Evolutionary conservation across 2,888 invertebrate species (phyloP), one percentile per base, ranked within the genome.

Genomic region (Drosophila colorata): DNA sequence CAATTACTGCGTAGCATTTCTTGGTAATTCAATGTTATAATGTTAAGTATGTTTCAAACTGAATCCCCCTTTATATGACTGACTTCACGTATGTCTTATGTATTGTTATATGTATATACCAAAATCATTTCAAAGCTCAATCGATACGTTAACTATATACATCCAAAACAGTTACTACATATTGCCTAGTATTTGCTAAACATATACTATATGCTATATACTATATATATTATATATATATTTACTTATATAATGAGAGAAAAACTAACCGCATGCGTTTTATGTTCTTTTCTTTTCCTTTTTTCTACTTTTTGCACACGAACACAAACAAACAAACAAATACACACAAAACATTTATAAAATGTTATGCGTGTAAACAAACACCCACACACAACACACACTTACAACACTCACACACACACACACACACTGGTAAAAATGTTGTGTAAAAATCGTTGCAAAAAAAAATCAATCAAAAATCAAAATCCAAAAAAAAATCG

Each of bases 251-350:
- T 69, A 70, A 80, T 59, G 57, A 76, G 84, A 82, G 76, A 86
- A 77, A 90, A 91, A 90, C 91, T 91, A 91, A 91, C 89, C 89
- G 91, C 91, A 91, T 91, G 91, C 87, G 76, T 90, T 91, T 90
- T 91, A 81, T 88, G 91, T 90, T 91, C 86, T 88, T 90, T 90
- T 91, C 86, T 90, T 86, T 88, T 90, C 88, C 80, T 89, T 88
- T 87, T 85, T 90, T 86, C 88, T 89, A 90, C 85, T 87, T 89
- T 91, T 90, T 90, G 90, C 85, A 91, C 88, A 88, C 80, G 77
- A 74, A 89, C 48, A 80, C 60, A 78, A 47, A 78, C 68, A 74
- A 53, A 74, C 23, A 69, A 53, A 74, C 57, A 71, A 40, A 71
- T 20, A 74, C 51, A 78, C 31, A 74, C 53, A 57, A 69, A 63